Evolutionary conservation across 2,113 vertebrate genomes (phyloP).

Genomic region (Laterallus jamaicensis): DNA sequence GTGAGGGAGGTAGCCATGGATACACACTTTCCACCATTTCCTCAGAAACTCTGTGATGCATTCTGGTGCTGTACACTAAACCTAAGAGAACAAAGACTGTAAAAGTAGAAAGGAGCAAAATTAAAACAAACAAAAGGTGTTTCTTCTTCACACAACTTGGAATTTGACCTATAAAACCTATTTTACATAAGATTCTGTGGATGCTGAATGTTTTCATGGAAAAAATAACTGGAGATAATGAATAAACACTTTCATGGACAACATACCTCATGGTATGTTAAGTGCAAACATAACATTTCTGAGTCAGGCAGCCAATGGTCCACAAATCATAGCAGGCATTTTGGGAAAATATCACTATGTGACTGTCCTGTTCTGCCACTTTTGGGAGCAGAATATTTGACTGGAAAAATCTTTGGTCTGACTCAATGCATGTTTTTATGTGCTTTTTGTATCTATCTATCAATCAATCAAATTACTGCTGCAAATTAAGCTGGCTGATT

Average conservation of each 20-base stretch:
- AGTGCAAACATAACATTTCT: background rate
- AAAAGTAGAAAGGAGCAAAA: background rate
- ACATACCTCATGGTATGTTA: background rate
- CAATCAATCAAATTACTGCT: background rate
- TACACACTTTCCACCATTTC: background rate
- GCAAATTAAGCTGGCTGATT: background rate
- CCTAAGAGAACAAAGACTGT: background rate
- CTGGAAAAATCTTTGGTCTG: background rate
- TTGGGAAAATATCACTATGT: background rate
- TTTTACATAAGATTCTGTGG: background rate
- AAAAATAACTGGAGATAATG: background rate
- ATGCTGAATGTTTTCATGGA: background rate
- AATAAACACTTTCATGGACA: background rate
- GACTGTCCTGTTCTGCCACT: background rate
- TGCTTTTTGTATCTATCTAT: background rate
- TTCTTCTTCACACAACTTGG: background rate
- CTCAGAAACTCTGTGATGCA: background rate
- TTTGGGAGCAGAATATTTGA: background rate
- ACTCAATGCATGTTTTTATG: background rate
- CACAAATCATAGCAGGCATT: background rate
- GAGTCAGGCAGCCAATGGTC: background rate
- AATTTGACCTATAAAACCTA: background rate
- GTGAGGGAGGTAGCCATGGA: background rate
- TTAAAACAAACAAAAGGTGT: background rate
- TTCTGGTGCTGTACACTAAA: background rate